These are phyloP conservation scores for Anthopleura sola DNA, from an alignment of 64 coral and sea anemone species.

Conservation along the genomic window DNA sequence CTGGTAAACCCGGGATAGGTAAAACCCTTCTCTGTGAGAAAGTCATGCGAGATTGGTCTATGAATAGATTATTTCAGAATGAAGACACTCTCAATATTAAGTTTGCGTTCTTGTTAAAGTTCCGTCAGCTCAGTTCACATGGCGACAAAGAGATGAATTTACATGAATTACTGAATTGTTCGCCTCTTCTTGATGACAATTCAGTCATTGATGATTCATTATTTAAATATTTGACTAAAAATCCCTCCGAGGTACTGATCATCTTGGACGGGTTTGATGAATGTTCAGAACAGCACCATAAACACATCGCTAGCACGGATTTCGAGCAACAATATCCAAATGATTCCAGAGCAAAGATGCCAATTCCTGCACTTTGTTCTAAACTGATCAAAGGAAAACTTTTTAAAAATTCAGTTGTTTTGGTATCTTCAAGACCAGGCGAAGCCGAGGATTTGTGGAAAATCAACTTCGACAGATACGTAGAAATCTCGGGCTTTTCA, in stretches of 20 bases:
- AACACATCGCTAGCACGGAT: conserved; percentile 12
- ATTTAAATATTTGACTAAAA: background rate
- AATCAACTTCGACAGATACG: conserved; percentile 11
- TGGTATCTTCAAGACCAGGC: background rate
- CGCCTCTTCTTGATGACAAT: conserved; percentile 3
- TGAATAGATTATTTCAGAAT: conserved; percentile 19
- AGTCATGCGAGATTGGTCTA: conserved; percentile 20
- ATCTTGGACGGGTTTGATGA: conserved; percentile 29
- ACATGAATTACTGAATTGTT: conserved; percentile 10
- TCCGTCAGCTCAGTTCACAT: background rate
- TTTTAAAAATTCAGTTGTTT: background rate
- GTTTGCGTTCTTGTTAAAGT: conserved; percentile 20
- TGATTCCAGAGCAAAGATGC: conserved; percentile 2
- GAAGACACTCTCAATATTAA: background rate
- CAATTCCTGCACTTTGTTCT: background rate
- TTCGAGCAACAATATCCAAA: conserved; percentile 8
- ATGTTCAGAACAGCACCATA: conserved; percentile 2
- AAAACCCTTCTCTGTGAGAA: conserved; percentile 12
- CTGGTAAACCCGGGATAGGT: conserved; percentile 25
- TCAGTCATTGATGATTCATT: conserved; percentile 5
- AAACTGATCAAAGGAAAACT: conserved; percentile 17
- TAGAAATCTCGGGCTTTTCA: conserved; percentile 22
- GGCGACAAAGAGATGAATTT: conserved; percentile 4
- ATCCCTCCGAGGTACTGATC: conserved; percentile 11
- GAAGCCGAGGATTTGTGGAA: background rate